These are phyloP conservation scores for Amphiprion ocellaris DNA, from an alignment of 2,113 vertebrate genomes.

Conservation along the genomic window DNA sequence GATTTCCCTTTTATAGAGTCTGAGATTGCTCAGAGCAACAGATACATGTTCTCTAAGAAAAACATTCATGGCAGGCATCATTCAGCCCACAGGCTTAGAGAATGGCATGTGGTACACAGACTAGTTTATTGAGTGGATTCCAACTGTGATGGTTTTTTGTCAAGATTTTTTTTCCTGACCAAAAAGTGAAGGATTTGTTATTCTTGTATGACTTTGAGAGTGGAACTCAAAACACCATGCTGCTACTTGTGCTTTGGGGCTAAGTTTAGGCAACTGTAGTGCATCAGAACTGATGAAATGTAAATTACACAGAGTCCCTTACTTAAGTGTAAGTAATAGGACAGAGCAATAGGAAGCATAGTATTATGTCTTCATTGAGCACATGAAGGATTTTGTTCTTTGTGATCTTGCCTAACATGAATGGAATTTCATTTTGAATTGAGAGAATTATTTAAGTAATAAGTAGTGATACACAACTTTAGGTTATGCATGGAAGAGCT, in stretches of 20 bases:
- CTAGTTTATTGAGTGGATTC: constrained; percentile 1
- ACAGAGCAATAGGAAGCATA: no score
- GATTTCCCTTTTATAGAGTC: constrained; percentile 40
- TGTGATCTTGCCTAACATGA: no score
- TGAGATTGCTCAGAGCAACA: constrained; percentile 18
- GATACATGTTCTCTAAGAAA: constrained; percentile 20
- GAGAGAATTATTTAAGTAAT: no score
- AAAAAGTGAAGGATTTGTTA: background rate
- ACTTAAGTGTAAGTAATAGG: no score
- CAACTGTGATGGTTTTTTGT: constrained; percentile 26
- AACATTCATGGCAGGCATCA: constrained; percentile 28
- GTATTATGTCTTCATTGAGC: background rate
- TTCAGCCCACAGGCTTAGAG: constrained; percentile 28
- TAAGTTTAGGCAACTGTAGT: background rate
- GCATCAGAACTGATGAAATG: constrained; percentile 1
- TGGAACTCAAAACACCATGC: background rate
- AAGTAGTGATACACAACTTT: no score
- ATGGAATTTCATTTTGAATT: no score
- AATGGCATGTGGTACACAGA: constrained; percentile 27
- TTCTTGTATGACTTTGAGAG: background rate
- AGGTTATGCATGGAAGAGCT: no score
- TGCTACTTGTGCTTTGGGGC: background rate
- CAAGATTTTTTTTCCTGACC: constrained; percentile 9
- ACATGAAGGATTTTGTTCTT: no score
- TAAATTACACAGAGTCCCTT: no score